Percentiles rank a stretch among this genome's conserved stretches.
Evolutionary conservation across 2,797 vertebrate species (phyloP).

Genomic region (Aphelocoma californica): DNA sequence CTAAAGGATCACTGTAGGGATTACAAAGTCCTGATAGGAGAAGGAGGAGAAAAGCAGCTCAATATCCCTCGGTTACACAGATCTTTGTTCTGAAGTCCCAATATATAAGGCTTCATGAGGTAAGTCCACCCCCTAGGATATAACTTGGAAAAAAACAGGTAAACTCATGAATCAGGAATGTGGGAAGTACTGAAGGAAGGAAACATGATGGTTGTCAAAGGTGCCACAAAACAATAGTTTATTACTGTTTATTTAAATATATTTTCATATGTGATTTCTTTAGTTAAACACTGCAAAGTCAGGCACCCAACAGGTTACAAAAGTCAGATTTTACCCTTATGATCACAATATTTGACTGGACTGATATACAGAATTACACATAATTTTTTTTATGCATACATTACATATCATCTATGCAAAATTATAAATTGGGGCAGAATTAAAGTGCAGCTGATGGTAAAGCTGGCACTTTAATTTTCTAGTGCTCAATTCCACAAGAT

Average conservation of each 20-base stretch:
- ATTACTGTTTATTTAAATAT: background rate
- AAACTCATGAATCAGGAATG: background rate
- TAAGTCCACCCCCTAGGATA: background rate
- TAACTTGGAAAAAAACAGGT: background rate
- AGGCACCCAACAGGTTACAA: background rate
- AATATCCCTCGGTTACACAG: background rate
- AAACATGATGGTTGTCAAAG: background rate
- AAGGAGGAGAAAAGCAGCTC: background rate
- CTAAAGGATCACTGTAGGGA: background rate
- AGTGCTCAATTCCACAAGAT: background rate
- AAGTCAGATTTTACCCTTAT: background rate
- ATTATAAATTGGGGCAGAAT: background rate
- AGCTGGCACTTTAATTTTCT: background rate
- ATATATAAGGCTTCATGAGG: background rate
- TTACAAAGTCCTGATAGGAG: background rate
- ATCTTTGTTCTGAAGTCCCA: background rate
- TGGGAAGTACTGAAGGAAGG: background rate
- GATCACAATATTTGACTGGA: background rate
- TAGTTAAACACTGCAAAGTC: background rate
- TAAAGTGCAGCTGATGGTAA: background rate
- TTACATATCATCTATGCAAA: background rate
- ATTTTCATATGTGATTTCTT: background rate
- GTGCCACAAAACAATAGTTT: background rate
- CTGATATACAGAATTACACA: accelerated
- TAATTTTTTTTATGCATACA: background rate